Percentiles rank a stretch among this genome's conserved stretches.
Conservation (phyloP, 2,113 vertebrate species). For the Myiozetetes cayanensis region DNA sequence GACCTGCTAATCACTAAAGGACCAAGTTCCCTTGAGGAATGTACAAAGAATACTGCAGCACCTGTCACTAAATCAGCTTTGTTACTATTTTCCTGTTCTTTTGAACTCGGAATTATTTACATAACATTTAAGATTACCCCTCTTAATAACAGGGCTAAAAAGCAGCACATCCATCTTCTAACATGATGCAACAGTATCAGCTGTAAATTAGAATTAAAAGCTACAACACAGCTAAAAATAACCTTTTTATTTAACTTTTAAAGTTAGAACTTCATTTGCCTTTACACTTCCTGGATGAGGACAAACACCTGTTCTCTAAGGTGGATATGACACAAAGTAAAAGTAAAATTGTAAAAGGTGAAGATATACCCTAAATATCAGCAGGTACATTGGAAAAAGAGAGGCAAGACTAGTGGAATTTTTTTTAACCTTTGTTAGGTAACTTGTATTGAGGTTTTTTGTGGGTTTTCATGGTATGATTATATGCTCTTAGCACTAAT, state of each 20-base stretch:
- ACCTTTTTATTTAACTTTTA: not conserved
- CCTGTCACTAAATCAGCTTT: not conserved
- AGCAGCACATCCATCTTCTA: not conserved
- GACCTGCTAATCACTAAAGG: not conserved
- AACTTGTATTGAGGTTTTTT: not conserved
- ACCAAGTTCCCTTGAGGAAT: not conserved
- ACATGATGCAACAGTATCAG: not conserved
- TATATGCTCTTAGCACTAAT: not conserved
- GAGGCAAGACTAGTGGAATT: not conserved
- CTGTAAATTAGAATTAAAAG: not conserved
- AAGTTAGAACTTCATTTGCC: not conserved
- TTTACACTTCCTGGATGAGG: not conserved
- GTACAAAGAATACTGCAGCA: not conserved
- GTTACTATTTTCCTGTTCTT: not conserved
- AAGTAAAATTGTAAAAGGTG: not conserved
- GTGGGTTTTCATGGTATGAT: no score
- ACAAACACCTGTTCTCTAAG: not conserved
- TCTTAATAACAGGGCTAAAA: not conserved
- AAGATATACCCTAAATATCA: not conserved
- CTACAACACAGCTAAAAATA: not conserved
- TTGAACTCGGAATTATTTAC: not conserved
- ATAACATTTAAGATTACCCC: not conserved
- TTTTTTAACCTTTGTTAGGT: not conserved
- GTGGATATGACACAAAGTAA: rapidly evolving
- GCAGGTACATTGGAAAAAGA: not conserved